Evolutionary conservation across 2,888 invertebrate genomes (phyloP).

Genomic region (Microplitis deprimator): DNA sequence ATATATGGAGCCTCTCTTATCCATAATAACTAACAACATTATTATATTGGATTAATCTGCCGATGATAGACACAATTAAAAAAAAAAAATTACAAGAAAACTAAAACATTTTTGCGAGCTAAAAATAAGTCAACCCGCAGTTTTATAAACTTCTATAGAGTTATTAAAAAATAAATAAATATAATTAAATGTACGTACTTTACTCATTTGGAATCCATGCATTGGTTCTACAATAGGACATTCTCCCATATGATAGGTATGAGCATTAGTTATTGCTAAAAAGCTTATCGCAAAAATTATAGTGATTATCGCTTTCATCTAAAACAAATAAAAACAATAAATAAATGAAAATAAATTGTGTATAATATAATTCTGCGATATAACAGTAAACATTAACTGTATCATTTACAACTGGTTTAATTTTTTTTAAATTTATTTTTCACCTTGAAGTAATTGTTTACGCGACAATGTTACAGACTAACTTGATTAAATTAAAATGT

Average conservation of each 20-base stretch:
- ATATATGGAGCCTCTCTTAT: too few relatives aligned
- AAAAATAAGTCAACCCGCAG: too few relatives aligned
- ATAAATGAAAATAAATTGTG: conserved; percentile 1
- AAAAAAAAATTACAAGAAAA: too few relatives aligned
- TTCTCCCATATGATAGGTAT: conserved; percentile 82
- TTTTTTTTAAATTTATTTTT: not conserved
- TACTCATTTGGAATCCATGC: conserved; percentile 81
- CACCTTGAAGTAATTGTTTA: conserved; percentile 5
- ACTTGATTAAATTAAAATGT: not conserved
- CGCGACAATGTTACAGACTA: not conserved
- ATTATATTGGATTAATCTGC: too few relatives aligned
- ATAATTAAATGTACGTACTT: conserved; percentile 72
- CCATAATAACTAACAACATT: too few relatives aligned
- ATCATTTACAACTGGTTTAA: not conserved
- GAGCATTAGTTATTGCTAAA: conserved; percentile 67
- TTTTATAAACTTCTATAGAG: too few relatives aligned
- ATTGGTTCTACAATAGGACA: conserved; percentile 84
- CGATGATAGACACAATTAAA: too few relatives aligned
- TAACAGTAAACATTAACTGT: not conserved
- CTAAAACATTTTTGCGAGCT: too few relatives aligned
- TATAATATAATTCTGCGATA: too few relatives aligned
- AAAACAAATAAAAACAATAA: conserved; percentile 29
- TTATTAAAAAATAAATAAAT: conserved; percentile 8
- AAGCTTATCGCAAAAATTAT: conserved; percentile 51
- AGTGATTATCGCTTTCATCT: conserved; percentile 54